Evolutionary conservation across 2,888 invertebrate genomes (phyloP), one percentile per base, ranked within the genome.

Genomic region (Eristalinus sepulchralis): DNA sequence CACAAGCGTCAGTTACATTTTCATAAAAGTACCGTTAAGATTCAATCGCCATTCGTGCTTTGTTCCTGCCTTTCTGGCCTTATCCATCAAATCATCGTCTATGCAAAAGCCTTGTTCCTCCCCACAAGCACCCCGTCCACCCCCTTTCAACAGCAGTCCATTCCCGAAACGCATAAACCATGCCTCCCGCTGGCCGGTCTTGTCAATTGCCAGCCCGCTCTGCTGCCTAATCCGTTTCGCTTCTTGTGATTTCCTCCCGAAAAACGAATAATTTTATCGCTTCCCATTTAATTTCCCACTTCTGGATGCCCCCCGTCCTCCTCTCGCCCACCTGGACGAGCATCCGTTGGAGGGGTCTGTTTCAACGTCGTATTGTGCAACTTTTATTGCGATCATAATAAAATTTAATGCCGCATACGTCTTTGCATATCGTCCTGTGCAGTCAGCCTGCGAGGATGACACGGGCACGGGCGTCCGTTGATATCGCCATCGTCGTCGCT

Each of bases 351-450:
- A 66, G 10, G 39, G 31, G 47, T 36, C 24, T 79, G 66, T 36
- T 57, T 59, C 60, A 22, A 22, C 62, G 53, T 64, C 71, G 64
- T 64, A 71, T 64, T 79, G 79, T 72, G 60, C 34, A 13, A 66
- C 60, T 80, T 80, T 80, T 72, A 80, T 72, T 80, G 72, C 72
- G 66, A 72, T 72, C 72, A 39, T 60, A 59, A 80, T 80, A 72
- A 72, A 80, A 80, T 80, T 80, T 72, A 47, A 72, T 79, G 79
- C 33, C 72, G 79, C 72, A 72, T 73, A 62, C 66, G 66, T 34
- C 72, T 80, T 72, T 80, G 79, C 79, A 80, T 80, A 80, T 72
- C 60, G 47, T n/a, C 47, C 22, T 53, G 17, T 63, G 62, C 2
- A 39, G 39, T 33, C n/a, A 13, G 17, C 8, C n/a, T 0, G 17